A percentile compares a stretch with the other conserved stretches of the same genome.
phyloP scores from a whole-genome alignment of 1,140 invertebrate genomes.

The Mylabris phalerata region DNA sequence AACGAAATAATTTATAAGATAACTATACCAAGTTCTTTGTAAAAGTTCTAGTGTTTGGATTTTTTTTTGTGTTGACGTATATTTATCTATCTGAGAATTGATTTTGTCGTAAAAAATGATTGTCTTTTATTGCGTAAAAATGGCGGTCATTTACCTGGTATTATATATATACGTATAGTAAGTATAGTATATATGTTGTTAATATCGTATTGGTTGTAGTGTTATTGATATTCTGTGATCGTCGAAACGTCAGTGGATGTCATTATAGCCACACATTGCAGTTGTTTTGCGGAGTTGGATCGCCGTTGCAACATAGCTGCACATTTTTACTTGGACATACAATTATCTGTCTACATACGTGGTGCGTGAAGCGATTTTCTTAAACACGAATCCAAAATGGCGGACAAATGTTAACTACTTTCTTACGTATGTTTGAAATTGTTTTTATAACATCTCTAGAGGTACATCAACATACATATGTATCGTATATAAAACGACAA shows the following conservation, averaged over 20 bases:
- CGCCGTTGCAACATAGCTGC: constrained; percentile 26
- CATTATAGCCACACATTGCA: constrained; percentile 21
- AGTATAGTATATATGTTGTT: background rate
- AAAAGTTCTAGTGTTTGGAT: too few relatives aligned
- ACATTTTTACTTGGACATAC: constrained; percentile 27
- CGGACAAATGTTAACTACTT: constrained; percentile 27
- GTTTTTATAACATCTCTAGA: constrained; percentile 15
- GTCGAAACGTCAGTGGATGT: constrained; percentile 22
- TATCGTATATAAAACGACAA: too few relatives aligned
- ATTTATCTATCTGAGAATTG: too few relatives aligned
- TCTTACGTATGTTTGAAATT: constrained; percentile 17
- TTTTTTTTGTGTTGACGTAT: too few relatives aligned
- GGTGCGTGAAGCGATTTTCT: constrained; percentile 29
- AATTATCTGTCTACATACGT: constrained; percentile 29
- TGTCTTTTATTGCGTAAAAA: constrained; percentile 12
- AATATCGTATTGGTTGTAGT: constrained; percentile 20
- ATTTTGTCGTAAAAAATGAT: background rate
- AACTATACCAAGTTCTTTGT: too few relatives aligned
- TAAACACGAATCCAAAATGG: constrained; percentile 24
- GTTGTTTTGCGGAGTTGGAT: constrained; percentile 19
- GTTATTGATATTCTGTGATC: constrained; percentile 26
- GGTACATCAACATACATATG: background rate
- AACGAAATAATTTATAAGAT: too few relatives aligned
- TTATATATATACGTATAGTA: background rate
- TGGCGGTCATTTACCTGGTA: constrained; percentile 18